Evolutionary conservation across 37 sponge, comb jelly and placozoan species (phyloP), one percentile per base, ranked within the genome.

Genomic region (Mnemiopsis leidyi): DNA sequence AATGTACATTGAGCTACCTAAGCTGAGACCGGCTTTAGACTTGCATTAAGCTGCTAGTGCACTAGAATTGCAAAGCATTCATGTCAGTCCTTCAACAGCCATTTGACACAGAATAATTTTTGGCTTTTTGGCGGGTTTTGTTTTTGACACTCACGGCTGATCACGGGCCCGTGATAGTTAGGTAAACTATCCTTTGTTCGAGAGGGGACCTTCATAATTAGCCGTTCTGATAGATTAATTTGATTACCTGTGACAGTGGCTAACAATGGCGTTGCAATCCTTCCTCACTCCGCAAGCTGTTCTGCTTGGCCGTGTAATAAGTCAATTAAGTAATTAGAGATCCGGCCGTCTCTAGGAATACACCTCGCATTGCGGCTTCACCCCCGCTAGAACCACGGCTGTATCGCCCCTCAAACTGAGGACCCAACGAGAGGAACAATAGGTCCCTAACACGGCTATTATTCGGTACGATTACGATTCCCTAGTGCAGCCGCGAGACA

Each of bases 381-480:
- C 13, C 61, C 61, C 9, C 13, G 5, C 61, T 48, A 48, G 61
- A 48, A 48, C 13, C 61, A 48, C 5, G 9, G 9, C 61, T 48
- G 61, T n/a, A n/a, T n/a, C 61, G 61, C 61, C 61, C 61, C 61
- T 48, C 61, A 48, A 48, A 48, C 61, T 13, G 5, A 18, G 61
- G 13, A 48, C 61, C 61, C 61, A 48, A 48, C 13, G 13, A 48
- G 61, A 13, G 13, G 61, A 48, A 48, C 61, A 48, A 48, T 18
- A 48, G 61, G 61, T 48, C 61, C 13, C 61, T 48, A 48, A 48
- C 73, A 21, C 73, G 73, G 73, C 73, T 69, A 69, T 69, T 69
- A 69, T 69, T 69, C 73, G 73, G 28, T 69, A 20, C 9, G 29
- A 69, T 69, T 69, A 69, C 73, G 24, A 69, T 69, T 69, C 29